These are phyloP conservation scores for Philypnodon macrostomus DNA, from an alignment of 2,797 vertebrate species.

Conservation along the genomic window DNA sequence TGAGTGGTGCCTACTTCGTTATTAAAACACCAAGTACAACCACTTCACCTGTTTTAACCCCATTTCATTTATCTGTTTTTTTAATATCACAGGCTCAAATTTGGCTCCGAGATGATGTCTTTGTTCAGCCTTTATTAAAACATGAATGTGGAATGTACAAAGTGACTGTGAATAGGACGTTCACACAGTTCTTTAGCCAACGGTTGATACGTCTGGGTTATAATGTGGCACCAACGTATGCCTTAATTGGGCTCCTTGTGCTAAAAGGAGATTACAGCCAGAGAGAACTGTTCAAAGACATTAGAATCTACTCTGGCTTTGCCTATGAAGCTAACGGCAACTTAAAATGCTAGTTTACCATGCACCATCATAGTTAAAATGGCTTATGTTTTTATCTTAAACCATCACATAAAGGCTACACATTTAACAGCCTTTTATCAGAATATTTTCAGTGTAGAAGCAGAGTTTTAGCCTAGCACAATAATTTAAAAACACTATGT, in stretches of 20 bases:
- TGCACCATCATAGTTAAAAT: no score
- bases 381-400: neutral
- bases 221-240: slow-evolving; percentile 49
- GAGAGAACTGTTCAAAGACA: slow-evolving; percentile 59
- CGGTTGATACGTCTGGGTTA: slow-evolving; percentile 49
- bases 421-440: slow-evolving; percentile 1
- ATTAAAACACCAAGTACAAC: slow-evolving; percentile 8
- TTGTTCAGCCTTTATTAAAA: slow-evolving; percentile 16
- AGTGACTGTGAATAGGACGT: slow-evolving; percentile 14
- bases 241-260: slow-evolving; percentile 60
- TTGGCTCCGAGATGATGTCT: slow-evolving; percentile 12
- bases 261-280: slow-evolving; percentile 61
- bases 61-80: slow-evolving; percentile 33
- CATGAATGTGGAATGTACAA: slow-evolving; percentile 28
- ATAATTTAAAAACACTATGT: slow-evolving; percentile 1
- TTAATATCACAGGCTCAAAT: slow-evolving; percentile 21
- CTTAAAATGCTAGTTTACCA: no score
- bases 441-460: slow-evolving; percentile 7
- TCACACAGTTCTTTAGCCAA: slow-evolving; percentile 41
- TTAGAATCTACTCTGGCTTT: slow-evolving; percentile 43
- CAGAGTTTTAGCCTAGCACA: slow-evolving; percentile 6
- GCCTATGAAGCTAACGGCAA: slow-evolving; percentile 53
- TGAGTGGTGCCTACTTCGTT: slow-evolving; percentile 2
- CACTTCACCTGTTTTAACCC: slow-evolving; percentile 26
- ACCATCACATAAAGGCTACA: neutral